Base-by-base conservation (phyloP, 1,140 invertebrate genomes). In the Zaprionus kolodkinae region DNA sequence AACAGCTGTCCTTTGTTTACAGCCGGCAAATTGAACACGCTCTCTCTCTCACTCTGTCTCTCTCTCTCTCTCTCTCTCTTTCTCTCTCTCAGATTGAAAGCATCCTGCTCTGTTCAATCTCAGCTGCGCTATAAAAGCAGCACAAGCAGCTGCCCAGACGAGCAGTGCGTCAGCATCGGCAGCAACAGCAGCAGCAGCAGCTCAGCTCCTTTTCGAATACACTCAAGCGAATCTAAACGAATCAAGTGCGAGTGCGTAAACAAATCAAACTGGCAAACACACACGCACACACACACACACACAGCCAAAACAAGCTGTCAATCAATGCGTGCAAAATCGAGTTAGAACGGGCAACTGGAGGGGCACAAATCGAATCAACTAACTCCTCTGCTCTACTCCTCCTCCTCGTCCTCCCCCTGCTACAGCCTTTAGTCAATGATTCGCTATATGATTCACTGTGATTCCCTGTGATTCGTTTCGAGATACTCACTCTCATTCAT, bases 1-100 rank as follows among this genome's bases (percentile, higher is more conserved):
- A 70, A 76, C 85, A 88, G 84, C 84, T 88, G 84, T 65, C 25
- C 30, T 81, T 89, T 88, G 84, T 88, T 88, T 88, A 88, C 80
- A 60, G 27, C 78, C 78, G 78, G 78, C 65, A 38, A 64, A 33
- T 50, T 10, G 35, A 64, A 54, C 5, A n/a, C 21, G 17, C 15
- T 9, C 17, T n/a, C n/a, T 13, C 12, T 7, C n/a, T 15, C 17
- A 11, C n/a, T 13, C 12, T 7, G 6, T 15, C 6, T 2, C 40
- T 43, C 6, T 43, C 2, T 15, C n/a, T 3, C 40, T 9, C 7
- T 7, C 40, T 45, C 7, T 45, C 13, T 40, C 6, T 2, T 1
- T 40, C 40, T 43, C 11, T 17, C 52, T 50, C 6, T n/a, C 2
- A 30, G 27, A 33, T 60, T 73, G 71, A 72, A 72, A 67, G 27